These are phyloP conservation scores for Myanophis thanlyinensis DNA, from an alignment of 2,113 vertebrate genomes.

Conservation along the genomic window DNA sequence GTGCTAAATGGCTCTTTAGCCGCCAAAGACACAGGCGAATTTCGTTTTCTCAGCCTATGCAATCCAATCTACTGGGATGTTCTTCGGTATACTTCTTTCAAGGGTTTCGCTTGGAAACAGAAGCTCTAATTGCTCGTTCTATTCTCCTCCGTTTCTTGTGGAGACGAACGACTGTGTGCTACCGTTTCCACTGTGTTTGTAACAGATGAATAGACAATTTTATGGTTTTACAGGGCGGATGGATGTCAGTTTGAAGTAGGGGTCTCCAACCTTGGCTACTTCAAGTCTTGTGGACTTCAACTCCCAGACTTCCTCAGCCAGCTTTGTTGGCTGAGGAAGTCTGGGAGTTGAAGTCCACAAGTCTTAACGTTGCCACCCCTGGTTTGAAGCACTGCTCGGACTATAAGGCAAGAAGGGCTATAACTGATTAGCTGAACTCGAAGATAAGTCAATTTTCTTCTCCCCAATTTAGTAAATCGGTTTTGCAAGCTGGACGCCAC, in stretches of 20 bases:
- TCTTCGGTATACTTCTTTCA: too few relatives aligned
- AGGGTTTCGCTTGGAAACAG: not conserved
- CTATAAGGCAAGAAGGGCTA: not conserved
- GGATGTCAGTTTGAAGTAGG: not conserved
- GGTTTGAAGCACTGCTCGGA: not conserved
- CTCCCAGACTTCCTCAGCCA: too few relatives aligned
- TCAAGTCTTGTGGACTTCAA: too few relatives aligned
- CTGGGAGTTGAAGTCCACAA: too few relatives aligned
- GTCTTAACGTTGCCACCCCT: too few relatives aligned
- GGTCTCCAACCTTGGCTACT: too few relatives aligned
- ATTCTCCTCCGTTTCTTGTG: not conserved
- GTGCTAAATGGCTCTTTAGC: not conserved
- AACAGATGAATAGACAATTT: not conserved
- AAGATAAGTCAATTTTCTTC: not conserved
- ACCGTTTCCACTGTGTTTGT: not conserved
- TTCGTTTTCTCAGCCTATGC: not conserved
- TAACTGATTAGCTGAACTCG: not conserved
- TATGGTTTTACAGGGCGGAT: not conserved
- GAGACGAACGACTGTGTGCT: not conserved
- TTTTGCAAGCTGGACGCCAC: not conserved
- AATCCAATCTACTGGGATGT: not conserved
- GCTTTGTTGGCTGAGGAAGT: too few relatives aligned
- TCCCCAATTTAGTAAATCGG: not conserved
- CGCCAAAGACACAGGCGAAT: not conserved
- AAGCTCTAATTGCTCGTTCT: not conserved